Percentiles rank a stretch among this genome's conserved stretches.
These are phyloP conservation scores for Eupeodes luniger DNA, from an alignment of 2,888 invertebrate genomes.

Conservation along the genomic window DNA sequence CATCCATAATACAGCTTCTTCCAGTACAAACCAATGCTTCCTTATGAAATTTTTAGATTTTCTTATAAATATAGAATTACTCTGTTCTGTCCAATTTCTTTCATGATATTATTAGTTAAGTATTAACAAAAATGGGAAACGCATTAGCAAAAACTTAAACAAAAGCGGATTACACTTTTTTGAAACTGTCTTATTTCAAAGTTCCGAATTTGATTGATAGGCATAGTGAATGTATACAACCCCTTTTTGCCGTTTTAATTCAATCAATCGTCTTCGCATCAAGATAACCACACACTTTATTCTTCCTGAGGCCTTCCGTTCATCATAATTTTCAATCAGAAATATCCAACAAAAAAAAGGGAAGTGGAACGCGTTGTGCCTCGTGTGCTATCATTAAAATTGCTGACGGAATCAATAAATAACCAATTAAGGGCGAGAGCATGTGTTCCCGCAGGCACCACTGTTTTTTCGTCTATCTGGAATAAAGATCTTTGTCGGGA, in stretches of 20 bases:
- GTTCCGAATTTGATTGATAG: not conserved
- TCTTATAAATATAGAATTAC: too few relatives aligned
- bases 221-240: constrained; percentile 1
- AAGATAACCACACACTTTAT: constrained; percentile 36
- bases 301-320: constrained; percentile 49
- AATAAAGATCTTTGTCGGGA: constrained; percentile 60
- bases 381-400: constrained; percentile 72
- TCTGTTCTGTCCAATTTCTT: too few relatives aligned
- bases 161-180: too few relatives aligned
- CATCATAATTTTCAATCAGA: constrained; percentile 73
- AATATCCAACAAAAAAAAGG: constrained; percentile 51
- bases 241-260: constrained; percentile 22
- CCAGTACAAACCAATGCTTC: too few relatives aligned
- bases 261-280: constrained; percentile 60
- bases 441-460: constrained; percentile 65
- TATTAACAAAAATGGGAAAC: too few relatives aligned
- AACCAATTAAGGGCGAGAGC: constrained; percentile 74
- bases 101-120: too few relatives aligned
- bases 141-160: too few relatives aligned
- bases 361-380: constrained; percentile 50
- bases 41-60: too few relatives aligned
- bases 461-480: constrained; percentile 26
- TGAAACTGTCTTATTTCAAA: not conserved
- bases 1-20: too few relatives aligned
- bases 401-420: constrained; percentile 74